Evolutionary conservation across 1,140 invertebrate genomes (phyloP).

Genomic region (Drosophila gunungcola): DNA sequence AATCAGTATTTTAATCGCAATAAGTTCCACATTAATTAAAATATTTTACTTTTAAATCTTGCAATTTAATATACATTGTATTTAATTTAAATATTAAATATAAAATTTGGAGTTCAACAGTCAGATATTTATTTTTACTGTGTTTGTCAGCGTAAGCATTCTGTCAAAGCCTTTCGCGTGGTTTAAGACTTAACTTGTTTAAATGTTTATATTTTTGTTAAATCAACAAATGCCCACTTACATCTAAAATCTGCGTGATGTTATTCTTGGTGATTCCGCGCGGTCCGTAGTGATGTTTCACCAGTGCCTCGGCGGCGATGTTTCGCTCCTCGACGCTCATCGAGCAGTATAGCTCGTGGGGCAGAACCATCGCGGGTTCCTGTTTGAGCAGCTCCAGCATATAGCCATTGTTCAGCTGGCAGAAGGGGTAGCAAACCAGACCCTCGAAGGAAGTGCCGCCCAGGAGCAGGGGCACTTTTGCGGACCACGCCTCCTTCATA

Average conservation of each 20-base stretch:
- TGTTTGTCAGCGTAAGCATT: no score
- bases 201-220: no score
- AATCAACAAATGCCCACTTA: slow-evolving; percentile 20
- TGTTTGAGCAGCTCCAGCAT: slow-evolving; percentile 48
- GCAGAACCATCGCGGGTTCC: slow-evolving; percentile 51
- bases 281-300: slow-evolving; percentile 55
- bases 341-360: slow-evolving; percentile 47
- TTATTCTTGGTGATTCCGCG: slow-evolving; percentile 45
- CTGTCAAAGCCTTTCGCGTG: no score
- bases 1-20: no score
- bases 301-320: slow-evolving; percentile 6
- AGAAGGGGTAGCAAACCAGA: slow-evolving; percentile 54
- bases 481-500: slow-evolving; percentile 70
- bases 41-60: no score
- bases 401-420: slow-evolving; percentile 40
- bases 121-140: no score
- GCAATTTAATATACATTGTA: no score
- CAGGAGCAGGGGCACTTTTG: slow-evolving; percentile 79
- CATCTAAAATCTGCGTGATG: slow-evolving; percentile 57
- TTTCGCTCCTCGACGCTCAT: slow-evolving; percentile 27
- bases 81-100: no score
- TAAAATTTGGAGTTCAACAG: no score
- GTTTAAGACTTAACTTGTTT: no score
- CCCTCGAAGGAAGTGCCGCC: slow-evolving; percentile 82
- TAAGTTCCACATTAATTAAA: no score